Percentiles rank a stretch among this genome's conserved stretches.
Evolutionary conservation across 2,888 invertebrate species (phyloP).

Genomic region (Zonitis immaculata): DNA sequence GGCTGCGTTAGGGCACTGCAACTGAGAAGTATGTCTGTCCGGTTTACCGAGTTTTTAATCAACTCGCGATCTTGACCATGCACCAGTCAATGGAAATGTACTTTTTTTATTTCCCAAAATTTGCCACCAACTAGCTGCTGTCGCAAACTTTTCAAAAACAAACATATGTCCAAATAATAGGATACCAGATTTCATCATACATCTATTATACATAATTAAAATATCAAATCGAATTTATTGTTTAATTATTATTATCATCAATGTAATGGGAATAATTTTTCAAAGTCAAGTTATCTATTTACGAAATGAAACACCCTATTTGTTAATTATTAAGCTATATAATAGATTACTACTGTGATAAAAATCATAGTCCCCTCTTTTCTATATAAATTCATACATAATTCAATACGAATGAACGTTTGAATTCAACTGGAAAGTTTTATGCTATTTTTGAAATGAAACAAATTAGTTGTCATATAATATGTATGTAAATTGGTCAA

Average conservation of each 20-base stretch:
- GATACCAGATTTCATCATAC: too few species aligned
- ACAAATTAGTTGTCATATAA: background rate
- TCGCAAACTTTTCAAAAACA: constrained; percentile 16
- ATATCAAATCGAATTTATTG: too few species aligned
- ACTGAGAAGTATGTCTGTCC: constrained; percentile 33
- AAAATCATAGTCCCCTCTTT: constrained; percentile 12
- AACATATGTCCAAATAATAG: too few species aligned
- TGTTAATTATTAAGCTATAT: constrained; percentile 5
- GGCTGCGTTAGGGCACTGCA: constrained; percentile 29
- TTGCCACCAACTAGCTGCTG: constrained; percentile 27
- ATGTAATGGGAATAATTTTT: too few species aligned
- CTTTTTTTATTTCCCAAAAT: constrained; percentile 34
- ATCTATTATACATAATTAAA: too few species aligned
- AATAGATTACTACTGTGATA: constrained; percentile 10
- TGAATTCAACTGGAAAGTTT: too few species aligned
- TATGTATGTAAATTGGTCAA: too few species aligned
- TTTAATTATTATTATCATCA: too few species aligned
- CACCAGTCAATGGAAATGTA: constrained; percentile 29
- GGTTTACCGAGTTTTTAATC: constrained; percentile 34
- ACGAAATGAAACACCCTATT: background rate
- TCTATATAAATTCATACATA: too few species aligned
- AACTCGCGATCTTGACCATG: constrained; percentile 29
- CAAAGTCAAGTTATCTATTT: too few species aligned
- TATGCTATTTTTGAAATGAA: background rate
- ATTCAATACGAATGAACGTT: background rate